Conservation (phyloP, 1,140 invertebrate genomes). For the Bombus consobrinus region DNA sequence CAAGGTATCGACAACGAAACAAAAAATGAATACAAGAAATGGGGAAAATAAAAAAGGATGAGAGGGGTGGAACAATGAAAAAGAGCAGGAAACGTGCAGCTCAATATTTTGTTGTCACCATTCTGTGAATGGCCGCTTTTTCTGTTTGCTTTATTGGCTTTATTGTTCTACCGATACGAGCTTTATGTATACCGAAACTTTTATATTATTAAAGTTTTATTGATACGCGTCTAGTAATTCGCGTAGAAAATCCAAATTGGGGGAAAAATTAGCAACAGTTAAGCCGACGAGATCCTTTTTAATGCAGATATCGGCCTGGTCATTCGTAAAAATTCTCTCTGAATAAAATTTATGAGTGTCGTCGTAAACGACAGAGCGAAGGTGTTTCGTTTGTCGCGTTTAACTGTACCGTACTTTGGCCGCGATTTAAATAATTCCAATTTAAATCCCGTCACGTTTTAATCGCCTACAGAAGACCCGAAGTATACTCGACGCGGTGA, state of each 20-base stretch:
- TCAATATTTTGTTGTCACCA: conserved; percentile 42
- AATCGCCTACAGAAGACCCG: conserved; percentile 20
- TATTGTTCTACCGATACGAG: neutral
- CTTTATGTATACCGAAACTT: too few species aligned
- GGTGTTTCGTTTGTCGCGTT: neutral
- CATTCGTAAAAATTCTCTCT: neutral
- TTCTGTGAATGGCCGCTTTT: neutral
- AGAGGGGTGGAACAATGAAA: conserved; percentile 34
- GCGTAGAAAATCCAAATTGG: neutral
- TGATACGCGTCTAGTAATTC: neutral
- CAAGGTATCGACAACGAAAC: conserved; percentile 11
- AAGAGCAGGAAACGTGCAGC: conserved; percentile 3
- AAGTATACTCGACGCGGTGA: neutral
- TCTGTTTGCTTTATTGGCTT: neutral
- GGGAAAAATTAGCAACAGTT: neutral
- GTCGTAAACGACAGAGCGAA: neutral
- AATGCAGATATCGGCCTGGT: neutral
- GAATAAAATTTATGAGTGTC: neutral
- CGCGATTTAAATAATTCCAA: conserved; percentile 45
- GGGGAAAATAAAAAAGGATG: neutral
- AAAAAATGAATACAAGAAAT: conserved; percentile 30
- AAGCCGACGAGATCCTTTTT: neutral
- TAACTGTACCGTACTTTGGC: neutral
- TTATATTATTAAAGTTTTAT: neutral
- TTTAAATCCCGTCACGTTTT: conserved; percentile 38